These are phyloP conservation scores for Sebastes taczanowskii DNA, from an alignment of 2,797 vertebrate species.

Conservation along the genomic window DNA sequence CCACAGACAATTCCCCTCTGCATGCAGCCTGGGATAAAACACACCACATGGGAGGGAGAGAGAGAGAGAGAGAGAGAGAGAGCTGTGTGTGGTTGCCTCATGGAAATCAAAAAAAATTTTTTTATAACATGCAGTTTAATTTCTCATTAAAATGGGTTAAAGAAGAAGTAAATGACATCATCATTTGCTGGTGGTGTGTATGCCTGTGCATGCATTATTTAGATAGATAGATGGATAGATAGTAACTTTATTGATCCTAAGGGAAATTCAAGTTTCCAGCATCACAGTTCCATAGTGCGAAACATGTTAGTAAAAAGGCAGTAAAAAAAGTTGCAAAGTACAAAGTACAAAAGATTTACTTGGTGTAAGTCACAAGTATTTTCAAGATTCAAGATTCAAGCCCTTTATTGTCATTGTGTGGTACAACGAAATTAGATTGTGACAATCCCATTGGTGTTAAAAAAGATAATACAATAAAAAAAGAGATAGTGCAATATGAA, in stretches of 20 bases:
- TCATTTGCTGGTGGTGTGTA: background rate
- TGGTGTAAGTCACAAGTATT: background rate
- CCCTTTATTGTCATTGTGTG: too few relatives aligned
- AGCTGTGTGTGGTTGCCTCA: background rate
- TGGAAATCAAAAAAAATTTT: background rate
- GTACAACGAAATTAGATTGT: too few relatives aligned
- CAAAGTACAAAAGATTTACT: background rate
- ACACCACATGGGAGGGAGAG: conserved; percentile 7
- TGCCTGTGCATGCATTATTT: background rate
- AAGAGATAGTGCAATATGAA: too few relatives aligned
- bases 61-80: too few relatives aligned
- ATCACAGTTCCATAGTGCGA: too few relatives aligned
- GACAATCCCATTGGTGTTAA: too few relatives aligned
- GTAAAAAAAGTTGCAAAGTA: too few relatives aligned
- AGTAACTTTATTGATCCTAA: too few relatives aligned
- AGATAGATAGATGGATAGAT: too few relatives aligned
- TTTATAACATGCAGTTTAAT: background rate
- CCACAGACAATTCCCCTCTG: conserved; percentile 21
- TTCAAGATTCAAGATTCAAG: background rate
- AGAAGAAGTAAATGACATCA: background rate
- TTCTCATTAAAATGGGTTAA: background rate
- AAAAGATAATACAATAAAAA: too few relatives aligned
- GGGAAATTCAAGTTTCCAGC: too few relatives aligned
- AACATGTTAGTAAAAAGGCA: too few relatives aligned
- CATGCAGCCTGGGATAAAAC: conserved; percentile 42